Percentiles rank a stretch among this genome's conserved stretches.
These are phyloP conservation scores for Conger conger DNA, from an alignment of 2,113 vertebrate genomes.

Conservation along the genomic window DNA sequence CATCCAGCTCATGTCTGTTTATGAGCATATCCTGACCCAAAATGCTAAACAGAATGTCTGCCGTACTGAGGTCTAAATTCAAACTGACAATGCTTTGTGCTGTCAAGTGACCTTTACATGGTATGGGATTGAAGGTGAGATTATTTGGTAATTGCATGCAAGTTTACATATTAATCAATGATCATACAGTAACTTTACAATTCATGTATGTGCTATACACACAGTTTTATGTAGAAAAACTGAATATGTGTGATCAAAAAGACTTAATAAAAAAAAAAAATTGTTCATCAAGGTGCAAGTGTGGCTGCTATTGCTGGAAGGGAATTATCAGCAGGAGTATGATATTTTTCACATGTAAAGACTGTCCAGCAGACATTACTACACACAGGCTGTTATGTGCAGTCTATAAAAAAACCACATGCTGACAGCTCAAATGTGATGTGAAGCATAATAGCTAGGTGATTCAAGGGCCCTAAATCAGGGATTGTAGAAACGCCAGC, in stretches of 20 bases:
- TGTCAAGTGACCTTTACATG: no score
- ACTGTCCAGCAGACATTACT: neutral
- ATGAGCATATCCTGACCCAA: neutral
- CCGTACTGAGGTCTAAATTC: neutral
- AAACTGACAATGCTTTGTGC: neutral
- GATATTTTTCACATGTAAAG: neutral
- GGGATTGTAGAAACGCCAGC: neutral
- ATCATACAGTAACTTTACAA: neutral
- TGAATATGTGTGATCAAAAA: no score
- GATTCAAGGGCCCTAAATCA: neutral
- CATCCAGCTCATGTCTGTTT: neutral
- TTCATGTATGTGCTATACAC: neutral
- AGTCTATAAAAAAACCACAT: neutral
- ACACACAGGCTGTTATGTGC: neutral
- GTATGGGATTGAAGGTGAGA: no score
- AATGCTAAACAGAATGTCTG: neutral
- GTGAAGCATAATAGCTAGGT: neutral
- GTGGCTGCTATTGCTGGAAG: neutral
- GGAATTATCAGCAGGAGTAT: neutral
- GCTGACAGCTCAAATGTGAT: neutral
- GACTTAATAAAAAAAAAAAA: no score
- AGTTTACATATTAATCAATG: no score
- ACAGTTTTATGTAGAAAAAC: no score
- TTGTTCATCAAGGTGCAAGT: no score
- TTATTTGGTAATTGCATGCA: no score